These are phyloP conservation scores for Cheilosia urbana DNA, from an alignment of 2,888 invertebrate genomes.

Conservation along the genomic window DNA sequence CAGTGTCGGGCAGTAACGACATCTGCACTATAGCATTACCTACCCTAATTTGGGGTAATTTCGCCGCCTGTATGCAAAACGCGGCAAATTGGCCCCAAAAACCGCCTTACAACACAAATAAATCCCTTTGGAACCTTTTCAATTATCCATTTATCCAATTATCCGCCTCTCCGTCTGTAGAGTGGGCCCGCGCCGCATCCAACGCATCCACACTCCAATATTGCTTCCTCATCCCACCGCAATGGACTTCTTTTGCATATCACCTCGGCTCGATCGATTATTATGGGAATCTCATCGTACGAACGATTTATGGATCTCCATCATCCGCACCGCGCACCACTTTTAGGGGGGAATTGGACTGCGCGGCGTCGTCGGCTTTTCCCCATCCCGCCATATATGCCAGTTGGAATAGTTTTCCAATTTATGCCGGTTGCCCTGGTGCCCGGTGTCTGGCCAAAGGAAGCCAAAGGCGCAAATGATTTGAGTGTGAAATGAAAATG, in stretches of 20 bases:
- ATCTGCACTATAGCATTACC: not conserved
- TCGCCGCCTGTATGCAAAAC: conserved; percentile 52
- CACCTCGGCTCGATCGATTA: conserved; percentile 73
- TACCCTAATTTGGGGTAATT: conserved; percentile 56
- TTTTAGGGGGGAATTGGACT: conserved; percentile 18
- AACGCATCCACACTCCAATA: conserved; percentile 33
- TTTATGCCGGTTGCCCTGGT: conserved; percentile 69
- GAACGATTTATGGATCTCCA: conserved; percentile 70
- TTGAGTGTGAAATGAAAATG: conserved; percentile 76
- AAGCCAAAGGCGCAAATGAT: conserved; percentile 71
- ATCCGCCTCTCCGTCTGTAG: conserved; percentile 59
- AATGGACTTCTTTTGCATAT: conserved; percentile 70
- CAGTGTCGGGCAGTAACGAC: too few relatives aligned
- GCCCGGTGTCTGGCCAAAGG: conserved; percentile 34
- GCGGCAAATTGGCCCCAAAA: conserved; percentile 1
- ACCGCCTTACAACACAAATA: conserved; percentile 32
- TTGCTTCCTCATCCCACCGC: conserved; percentile 15
- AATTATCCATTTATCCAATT: conserved; percentile 75
- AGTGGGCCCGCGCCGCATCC: conserved; percentile 57
- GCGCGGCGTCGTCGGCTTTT: not conserved
- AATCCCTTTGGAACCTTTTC: conserved; percentile 68
- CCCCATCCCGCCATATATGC: conserved; percentile 16
- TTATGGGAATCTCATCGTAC: conserved; percentile 71
- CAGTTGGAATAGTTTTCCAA: conserved; percentile 69
- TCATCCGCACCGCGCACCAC: conserved; percentile 63